These are phyloP conservation scores for Brachyptera risi DNA, from an alignment of 2,888 invertebrate species.

Conservation along the genomic window DNA sequence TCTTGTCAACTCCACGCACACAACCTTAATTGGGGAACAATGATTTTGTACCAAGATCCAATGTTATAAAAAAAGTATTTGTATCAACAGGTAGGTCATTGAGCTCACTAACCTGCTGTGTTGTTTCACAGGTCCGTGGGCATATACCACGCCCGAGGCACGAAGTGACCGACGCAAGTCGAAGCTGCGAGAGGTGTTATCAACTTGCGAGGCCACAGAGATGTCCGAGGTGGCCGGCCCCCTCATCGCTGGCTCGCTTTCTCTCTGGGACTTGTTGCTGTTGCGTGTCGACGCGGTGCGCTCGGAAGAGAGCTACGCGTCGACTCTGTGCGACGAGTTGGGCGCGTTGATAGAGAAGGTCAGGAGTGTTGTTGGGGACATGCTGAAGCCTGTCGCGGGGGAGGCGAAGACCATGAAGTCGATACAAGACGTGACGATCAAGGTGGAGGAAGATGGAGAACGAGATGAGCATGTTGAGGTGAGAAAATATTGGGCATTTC, in stretches of 20 bases:
- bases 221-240: conserved; percentile 47
- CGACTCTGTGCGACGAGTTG: conserved; percentile 34
- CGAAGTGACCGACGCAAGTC: conserved; percentile 35
- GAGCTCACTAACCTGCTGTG: too few species aligned
- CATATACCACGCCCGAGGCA: conserved; percentile 34
- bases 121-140: conserved; percentile 30
- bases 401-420: too few species aligned
- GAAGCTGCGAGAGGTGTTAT: conserved; percentile 36
- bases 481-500: too few species aligned
- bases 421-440: too few species aligned
- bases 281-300: conserved; percentile 42
- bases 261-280: conserved; percentile 48
- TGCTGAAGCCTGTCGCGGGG: conserved; percentile 35
- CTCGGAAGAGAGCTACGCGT: conserved; percentile 27
- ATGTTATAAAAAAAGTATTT: too few species aligned
- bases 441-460: too few species aligned
- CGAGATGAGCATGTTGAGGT: too few species aligned
- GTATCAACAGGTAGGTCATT: too few species aligned
- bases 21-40: too few species aligned
- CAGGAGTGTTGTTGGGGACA: conserved; percentile 33
- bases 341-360: conserved; percentile 36
- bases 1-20: too few species aligned
- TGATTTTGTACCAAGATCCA: too few species aligned
- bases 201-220: conserved; percentile 41
- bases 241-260: conserved; percentile 43